phyloP scores from a whole-genome alignment of 2,113 vertebrate species.

The Thomomys bottae region DNA sequence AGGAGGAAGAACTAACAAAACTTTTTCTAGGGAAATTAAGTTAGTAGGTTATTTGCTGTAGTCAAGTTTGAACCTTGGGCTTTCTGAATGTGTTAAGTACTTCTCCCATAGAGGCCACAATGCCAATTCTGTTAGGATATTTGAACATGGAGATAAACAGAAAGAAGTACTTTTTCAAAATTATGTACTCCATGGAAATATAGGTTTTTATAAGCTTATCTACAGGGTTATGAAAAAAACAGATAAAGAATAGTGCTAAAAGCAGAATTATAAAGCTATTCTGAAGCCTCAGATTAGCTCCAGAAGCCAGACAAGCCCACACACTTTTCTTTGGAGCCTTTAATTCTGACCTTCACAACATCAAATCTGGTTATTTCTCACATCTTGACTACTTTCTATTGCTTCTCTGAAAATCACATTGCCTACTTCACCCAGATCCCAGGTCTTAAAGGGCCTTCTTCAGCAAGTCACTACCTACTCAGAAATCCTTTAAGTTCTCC shows the following conservation, averaged over 20 bases:
- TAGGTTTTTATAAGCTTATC: constrained; percentile 28
- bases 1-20: not conserved
- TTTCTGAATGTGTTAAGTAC: not conserved
- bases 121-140: not conserved
- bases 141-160: not conserved
- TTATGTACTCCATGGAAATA: not conserved
- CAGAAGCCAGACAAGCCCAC: not conserved
- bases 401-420: constrained; percentile 1
- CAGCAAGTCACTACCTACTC: not conserved
- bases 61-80: not conserved
- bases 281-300: not conserved
- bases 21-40: not conserved
- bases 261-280: not conserved
- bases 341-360: not conserved
- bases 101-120: not conserved
- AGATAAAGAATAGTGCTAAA: not conserved
- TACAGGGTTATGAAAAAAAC: not conserved
- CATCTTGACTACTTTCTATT: not conserved
- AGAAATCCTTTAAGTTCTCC: not conserved
- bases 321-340: not conserved
- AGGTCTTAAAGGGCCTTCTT: not conserved
- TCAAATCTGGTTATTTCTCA: not conserved
- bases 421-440: not conserved
- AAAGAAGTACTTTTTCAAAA: not conserved
- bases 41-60: not conserved